Conservation (phyloP, 1,140 invertebrate genomes). For the Nebria ingens region DNA sequence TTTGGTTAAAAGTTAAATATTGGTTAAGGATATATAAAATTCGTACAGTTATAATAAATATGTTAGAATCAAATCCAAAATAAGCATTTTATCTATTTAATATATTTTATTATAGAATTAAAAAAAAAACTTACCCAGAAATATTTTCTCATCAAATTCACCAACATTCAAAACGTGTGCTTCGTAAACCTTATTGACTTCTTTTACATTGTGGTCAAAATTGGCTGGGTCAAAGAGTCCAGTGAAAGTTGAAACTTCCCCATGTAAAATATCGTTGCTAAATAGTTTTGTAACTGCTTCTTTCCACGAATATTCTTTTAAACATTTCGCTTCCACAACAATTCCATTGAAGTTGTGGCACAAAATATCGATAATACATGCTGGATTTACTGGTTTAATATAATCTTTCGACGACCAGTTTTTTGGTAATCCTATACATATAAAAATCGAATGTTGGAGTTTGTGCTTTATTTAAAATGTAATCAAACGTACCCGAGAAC, state of each 20-base stretch:
- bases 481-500: conserved; percentile 57
- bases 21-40: too few relatives aligned
- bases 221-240: conserved; percentile 58
- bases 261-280: conserved; percentile 61
- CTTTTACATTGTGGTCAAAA: conserved; percentile 75
- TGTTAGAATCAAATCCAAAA: too few relatives aligned
- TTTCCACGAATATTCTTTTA: conserved; percentile 84
- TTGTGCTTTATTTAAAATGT: conserved; percentile 7
- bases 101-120: too few relatives aligned
- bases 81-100: too few relatives aligned
- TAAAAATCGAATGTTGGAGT: conserved; percentile 15
- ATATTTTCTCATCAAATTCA: conserved; percentile 94
- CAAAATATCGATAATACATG: conserved; percentile 74
- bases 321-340: conserved; percentile 74
- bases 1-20: too few relatives aligned
- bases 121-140: conserved; percentile 63
- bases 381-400: conserved; percentile 49
- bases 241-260: conserved; percentile 49
- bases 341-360: conserved; percentile 72
- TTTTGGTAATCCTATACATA: conserved; percentile 53
- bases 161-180: conserved; percentile 82
- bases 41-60: too few relatives aligned
- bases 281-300: conserved; percentile 71
- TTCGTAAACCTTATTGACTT: conserved; percentile 81
- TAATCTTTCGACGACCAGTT: conserved; percentile 61